Evolutionary conservation across 2,888 invertebrate species (phyloP), one percentile per base, ranked within the genome.

Genomic region (Selenia dentaria): DNA sequence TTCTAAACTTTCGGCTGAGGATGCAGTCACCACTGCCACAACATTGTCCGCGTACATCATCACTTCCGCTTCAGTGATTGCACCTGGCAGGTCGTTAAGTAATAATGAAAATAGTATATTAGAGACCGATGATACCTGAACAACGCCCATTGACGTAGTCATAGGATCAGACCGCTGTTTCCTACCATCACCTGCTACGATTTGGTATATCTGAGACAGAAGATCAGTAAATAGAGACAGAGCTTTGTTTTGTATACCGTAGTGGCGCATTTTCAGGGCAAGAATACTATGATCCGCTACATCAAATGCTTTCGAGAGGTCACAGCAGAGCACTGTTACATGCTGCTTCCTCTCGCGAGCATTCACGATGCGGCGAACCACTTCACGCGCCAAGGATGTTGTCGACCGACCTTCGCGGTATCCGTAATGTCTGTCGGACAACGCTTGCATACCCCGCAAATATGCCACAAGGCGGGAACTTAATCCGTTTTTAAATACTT

Each of bases 301-400:
- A 12, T 46, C 40, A 12, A 46, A 46, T 0, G 46, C 46, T 8
- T 40, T 46, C 0, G 40, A 46, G 11, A 46, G 13, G 14, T 46
- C 46, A 10, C 46, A 46, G 27, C 29, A 31, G 3, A 46, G n/a
- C 3, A 35, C 11, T 4, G 26, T 35, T 8, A 46, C 36, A 6
- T 46, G 26, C 6, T 12, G 16, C 12, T 13, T 18, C 5, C 8
- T 3, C 18, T 46, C 46, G 8, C 40, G 22, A 5, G 46, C 46
- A 2, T 8, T 13, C 9, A 40, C 1, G 6, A 46, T 22, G 6
- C 12, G 20, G 0, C 35, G 9, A 1, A 46, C 25, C 1, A 40
- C 20, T 27, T 46, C 40, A 1, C 40, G 35, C 1, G 36, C 18
- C 4, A 46, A 12, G 5, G 31, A 26, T 9, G 35, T 40, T 3